phyloP scores from a whole-genome alignment of 2,888 invertebrate genomes.

The Chironomus tentans region DNA sequence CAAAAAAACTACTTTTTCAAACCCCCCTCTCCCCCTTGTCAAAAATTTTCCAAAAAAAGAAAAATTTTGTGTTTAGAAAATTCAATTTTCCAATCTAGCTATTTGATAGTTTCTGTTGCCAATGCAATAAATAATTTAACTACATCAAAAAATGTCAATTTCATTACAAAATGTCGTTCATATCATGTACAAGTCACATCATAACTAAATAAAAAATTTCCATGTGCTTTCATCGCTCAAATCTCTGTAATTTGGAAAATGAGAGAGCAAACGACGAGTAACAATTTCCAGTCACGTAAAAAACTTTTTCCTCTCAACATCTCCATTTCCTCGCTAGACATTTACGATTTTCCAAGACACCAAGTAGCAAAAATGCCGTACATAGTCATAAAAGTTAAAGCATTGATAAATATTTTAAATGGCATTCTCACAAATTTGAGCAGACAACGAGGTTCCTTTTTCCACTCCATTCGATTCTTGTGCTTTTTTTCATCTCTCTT shows the following conservation, averaged over 20 bases:
- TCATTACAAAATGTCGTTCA: no score
- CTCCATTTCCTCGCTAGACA: background rate
- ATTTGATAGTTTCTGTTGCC: no score
- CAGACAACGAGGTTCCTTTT: background rate
- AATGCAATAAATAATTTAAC: no score
- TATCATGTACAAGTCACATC: no score
- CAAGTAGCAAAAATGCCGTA: background rate
- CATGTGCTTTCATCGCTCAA: background rate
- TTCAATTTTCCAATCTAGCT: no score
- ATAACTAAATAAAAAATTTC: no score
- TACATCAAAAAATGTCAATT: no score
- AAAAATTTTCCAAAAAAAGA: no score
- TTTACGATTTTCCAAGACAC: background rate
- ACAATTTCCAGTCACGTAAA: constrained; percentile 1
- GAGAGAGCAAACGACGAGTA: background rate
- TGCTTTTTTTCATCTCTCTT: background rate
- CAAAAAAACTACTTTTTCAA: no score
- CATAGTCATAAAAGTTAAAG: constrained; percentile 1
- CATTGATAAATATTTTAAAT: background rate
- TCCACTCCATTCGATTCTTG: background rate
- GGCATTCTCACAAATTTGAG: constrained; percentile 1
- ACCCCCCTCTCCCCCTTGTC: no score
- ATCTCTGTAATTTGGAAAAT: background rate
- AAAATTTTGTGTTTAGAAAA: no score
- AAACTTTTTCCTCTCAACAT: background rate